Conservation (phyloP, 2,888 invertebrate genomes). For the Scrobipalpa costella region DNA sequence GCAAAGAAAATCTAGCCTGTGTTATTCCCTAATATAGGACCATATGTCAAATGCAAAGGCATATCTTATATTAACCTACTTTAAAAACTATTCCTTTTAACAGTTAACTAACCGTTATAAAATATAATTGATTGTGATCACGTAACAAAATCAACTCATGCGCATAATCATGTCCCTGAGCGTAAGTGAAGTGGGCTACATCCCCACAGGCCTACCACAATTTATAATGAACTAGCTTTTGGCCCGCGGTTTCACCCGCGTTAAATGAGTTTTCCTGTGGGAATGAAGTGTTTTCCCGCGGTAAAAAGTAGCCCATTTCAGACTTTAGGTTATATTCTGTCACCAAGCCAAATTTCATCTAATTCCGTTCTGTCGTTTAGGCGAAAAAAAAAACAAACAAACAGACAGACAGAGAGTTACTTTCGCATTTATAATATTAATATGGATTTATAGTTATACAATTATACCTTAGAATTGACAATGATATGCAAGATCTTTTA, state of each 20-base stretch:
- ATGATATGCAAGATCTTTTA: neutral
- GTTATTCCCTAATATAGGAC: too few species aligned
- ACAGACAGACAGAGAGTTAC: too few species aligned
- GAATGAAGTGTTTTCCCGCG: too few species aligned
- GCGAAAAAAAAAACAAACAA: too few species aligned
- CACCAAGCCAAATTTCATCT: too few species aligned
- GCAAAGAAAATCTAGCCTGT: too few species aligned
- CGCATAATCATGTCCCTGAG: neutral
- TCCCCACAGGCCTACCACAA: neutral
- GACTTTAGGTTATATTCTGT: too few species aligned
- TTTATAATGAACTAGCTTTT: neutral
- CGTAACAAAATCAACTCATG: neutral
- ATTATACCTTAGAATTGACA: neutral
- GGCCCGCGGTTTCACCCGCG: too few species aligned
- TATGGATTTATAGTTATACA: conserved; percentile 7
- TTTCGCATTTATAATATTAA: too few species aligned
- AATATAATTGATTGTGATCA: neutral
- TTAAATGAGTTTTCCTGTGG: too few species aligned
- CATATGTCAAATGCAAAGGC: neutral
- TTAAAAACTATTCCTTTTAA: neutral
- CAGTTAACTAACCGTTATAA: conserved; percentile 10
- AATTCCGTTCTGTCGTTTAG: too few species aligned
- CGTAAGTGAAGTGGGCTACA: neutral
- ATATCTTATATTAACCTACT: neutral
- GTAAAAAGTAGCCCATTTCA: too few species aligned